Evolutionary conservation across 2,888 invertebrate species (phyloP).

Genomic region (Julus scandinavius): DNA sequence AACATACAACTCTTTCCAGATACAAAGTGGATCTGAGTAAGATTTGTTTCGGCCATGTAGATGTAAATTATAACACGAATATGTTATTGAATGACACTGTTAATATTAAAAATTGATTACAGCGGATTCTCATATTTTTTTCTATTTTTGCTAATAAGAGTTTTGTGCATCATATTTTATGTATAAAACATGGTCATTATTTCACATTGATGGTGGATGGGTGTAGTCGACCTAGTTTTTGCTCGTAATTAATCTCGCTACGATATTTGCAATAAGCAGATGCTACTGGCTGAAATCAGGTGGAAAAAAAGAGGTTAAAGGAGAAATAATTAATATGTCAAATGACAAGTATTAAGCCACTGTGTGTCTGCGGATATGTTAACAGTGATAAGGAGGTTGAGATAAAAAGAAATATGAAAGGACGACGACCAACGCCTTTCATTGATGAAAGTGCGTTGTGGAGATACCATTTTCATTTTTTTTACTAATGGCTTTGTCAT

Average conservation of each 20-base stretch:
- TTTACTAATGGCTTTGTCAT: neutral
- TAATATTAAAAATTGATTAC: neutral
- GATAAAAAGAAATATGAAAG: neutral
- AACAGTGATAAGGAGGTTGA: neutral
- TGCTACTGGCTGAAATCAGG: neutral
- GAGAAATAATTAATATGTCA: neutral
- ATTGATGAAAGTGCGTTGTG: neutral
- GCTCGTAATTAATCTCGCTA: neutral
- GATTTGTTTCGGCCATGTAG: neutral
- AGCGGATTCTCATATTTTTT: neutral
- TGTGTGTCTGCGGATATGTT: neutral
- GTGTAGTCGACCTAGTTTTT: constrained; percentile 20
- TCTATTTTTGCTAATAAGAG: neutral
- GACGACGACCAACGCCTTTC: constrained; percentile 38
- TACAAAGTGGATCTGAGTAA: no score
- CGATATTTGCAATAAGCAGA: neutral
- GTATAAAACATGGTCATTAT: neutral
- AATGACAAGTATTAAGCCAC: constrained; percentile 17
- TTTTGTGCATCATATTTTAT: neutral
- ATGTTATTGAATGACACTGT: neutral
- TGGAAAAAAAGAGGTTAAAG: neutral
- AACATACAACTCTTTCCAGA: no score
- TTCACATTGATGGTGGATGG: neutral
- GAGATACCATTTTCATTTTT: neutral
- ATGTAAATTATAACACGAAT: neutral